Conservation (phyloP, 2,797 vertebrate genomes). For the Strix occidentalis region DNA sequence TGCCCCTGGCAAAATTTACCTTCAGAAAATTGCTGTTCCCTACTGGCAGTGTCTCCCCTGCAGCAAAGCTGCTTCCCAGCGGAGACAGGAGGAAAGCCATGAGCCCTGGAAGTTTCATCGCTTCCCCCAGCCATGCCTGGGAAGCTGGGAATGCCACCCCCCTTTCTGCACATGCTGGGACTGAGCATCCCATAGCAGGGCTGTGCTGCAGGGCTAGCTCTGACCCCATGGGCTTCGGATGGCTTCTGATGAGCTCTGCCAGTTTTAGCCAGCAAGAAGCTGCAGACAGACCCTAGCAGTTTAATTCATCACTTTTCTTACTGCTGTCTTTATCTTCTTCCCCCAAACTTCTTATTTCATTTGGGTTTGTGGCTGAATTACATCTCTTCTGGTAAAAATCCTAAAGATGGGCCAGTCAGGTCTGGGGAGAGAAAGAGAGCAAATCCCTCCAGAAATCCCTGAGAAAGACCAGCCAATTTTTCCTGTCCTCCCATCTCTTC, state of each 20-base stretch:
- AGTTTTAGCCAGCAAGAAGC: background rate
- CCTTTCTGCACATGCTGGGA: background rate
- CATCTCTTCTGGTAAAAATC: background rate
- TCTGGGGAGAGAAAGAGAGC: background rate
- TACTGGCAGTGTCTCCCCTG: background rate
- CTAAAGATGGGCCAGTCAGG: background rate
- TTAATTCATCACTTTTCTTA: background rate
- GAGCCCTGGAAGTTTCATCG: background rate
- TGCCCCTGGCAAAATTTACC: background rate
- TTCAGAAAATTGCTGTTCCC: background rate
- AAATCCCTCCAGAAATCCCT: background rate
- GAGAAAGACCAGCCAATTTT: background rate
- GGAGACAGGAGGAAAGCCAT: background rate
- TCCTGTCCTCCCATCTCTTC: background rate
- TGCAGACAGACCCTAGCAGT: background rate
- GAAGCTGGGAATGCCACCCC: background rate
- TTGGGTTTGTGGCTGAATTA: background rate
- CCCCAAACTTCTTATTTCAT: background rate
- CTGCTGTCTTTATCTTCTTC: background rate
- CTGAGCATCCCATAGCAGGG: background rate
- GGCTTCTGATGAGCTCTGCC: background rate
- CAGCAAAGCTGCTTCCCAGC: background rate
- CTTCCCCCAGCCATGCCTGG: background rate
- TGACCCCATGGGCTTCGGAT: accelerated
- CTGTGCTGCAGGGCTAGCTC: background rate